Conservation (phyloP, 1,140 invertebrate genomes). For the Pseudomyrmex pallidus region DNA sequence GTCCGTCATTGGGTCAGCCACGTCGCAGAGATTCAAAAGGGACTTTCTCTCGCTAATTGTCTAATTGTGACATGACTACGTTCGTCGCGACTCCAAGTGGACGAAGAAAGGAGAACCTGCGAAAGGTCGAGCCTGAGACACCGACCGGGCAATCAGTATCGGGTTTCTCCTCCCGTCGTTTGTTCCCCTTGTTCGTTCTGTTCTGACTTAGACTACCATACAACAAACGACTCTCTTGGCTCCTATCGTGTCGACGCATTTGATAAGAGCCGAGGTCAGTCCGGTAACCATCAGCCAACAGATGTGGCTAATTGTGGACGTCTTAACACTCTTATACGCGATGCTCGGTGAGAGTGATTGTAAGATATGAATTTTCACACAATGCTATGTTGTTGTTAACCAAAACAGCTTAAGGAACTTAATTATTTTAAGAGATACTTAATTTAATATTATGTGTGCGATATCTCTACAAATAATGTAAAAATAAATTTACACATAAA, state of each 20-base stretch:
- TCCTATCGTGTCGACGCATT: slow-evolving; percentile 78
- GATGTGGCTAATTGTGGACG: slow-evolving; percentile 75
- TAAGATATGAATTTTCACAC: slow-evolving; percentile 21
- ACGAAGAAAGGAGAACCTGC: slow-evolving; percentile 49
- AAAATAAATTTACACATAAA: no score
- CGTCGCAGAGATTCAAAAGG: slow-evolving; percentile 53
- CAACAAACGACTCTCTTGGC: slow-evolving; percentile 75
- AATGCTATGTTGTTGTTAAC: neutral
- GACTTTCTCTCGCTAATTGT: slow-evolving; percentile 65
- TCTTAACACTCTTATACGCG: slow-evolving; percentile 61
- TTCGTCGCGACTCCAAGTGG: slow-evolving; percentile 3
- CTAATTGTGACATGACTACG: slow-evolving; percentile 49
- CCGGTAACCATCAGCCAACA: slow-evolving; percentile 73
- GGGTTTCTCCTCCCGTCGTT: slow-evolving; percentile 33
- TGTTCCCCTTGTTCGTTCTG: neutral
- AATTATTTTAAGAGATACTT: neutral
- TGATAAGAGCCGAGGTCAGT: slow-evolving; percentile 79
- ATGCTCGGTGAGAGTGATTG: slow-evolving; percentile 13
- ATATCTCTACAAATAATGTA: neutral
- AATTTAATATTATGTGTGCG: neutral
- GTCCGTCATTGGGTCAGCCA: slow-evolving; percentile 43
- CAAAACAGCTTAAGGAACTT: neutral
- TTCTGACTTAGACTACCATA: slow-evolving; percentile 60
- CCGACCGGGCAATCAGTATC: slow-evolving; percentile 60
- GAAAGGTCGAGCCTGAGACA: slow-evolving; percentile 58